Conservation (phyloP, 2,888 invertebrate genomes). For the Lithophane ornitopus region DNA sequence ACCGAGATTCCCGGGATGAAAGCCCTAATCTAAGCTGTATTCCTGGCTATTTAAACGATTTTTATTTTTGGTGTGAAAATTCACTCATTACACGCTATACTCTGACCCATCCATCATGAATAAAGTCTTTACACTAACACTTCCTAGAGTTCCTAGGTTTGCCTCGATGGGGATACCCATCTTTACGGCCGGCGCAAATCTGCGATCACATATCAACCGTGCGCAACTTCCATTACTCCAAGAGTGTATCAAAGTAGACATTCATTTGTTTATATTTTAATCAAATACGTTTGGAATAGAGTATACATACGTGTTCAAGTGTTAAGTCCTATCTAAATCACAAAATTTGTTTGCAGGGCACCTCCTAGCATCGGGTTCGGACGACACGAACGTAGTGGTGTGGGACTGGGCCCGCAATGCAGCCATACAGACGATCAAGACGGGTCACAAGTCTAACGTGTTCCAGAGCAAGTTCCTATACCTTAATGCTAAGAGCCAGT, state of each 20-base stretch:
- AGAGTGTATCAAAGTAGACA: neutral
- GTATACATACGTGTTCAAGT: neutral
- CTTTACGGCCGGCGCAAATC: too few species aligned
- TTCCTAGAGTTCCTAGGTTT: too few species aligned
- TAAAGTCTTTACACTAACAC: too few species aligned
- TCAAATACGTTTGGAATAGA: neutral
- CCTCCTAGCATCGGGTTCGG: constrained; percentile 96
- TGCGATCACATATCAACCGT: neutral
- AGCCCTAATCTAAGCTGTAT: too few species aligned
- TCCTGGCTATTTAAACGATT: neutral
- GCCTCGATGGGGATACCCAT: too few species aligned
- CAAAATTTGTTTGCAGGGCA: constrained; percentile 84
- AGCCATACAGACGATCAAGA: constrained; percentile 92
- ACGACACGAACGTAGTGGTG: constrained; percentile 95
- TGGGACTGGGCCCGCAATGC: constrained; percentile 97
- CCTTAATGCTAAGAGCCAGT: constrained; percentile 92
- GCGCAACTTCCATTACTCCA: neutral
- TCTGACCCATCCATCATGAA: too few species aligned
- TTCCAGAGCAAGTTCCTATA: constrained; percentile 98
- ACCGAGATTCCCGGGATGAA: too few species aligned
- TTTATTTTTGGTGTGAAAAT: neutral
- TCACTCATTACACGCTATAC: too few species aligned
- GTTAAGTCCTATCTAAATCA: neutral
- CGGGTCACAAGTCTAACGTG: constrained; percentile 96
- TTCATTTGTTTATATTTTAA: neutral